Conservation (phyloP, 2,888 invertebrate species). For the Drosophila macrospina region DNA sequence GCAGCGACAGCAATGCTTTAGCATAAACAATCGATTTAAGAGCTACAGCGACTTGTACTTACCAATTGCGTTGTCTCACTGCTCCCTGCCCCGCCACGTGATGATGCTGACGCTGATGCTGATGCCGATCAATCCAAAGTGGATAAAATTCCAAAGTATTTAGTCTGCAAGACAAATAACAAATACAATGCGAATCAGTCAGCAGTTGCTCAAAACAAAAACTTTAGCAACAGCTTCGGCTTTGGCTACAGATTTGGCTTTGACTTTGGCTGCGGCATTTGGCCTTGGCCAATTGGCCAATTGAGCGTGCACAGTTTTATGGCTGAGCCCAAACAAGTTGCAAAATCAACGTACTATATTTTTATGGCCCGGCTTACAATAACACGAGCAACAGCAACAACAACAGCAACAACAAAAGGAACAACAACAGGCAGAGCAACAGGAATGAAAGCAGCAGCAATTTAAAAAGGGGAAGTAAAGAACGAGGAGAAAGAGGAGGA, state of each 20-base stretch:
- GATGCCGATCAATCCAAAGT: constrained; percentile 45
- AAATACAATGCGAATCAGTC: constrained; percentile 22
- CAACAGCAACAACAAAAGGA: background rate
- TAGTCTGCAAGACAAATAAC: constrained; percentile 48
- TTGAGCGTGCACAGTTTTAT: constrained; percentile 36
- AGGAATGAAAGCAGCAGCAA: background rate
- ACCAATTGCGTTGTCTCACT: constrained; percentile 35
- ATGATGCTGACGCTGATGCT: no score
- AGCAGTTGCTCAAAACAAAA: constrained; percentile 3
- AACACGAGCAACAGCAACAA: constrained; percentile 9
- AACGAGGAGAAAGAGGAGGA: constrained; percentile 1
- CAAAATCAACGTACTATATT: constrained; percentile 28
- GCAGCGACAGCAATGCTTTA: constrained; percentile 9
- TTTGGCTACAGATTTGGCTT: background rate
- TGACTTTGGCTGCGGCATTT: no score
- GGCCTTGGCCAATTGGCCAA: constrained; percentile 34
- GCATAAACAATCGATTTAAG: constrained; percentile 35
- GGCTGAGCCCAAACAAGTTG: constrained; percentile 28
- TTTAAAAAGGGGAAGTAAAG: background rate
- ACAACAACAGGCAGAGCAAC: no score
- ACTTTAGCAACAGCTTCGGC: background rate
- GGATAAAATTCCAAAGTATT: constrained; percentile 54
- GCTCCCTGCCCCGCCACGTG: constrained; percentile 1
- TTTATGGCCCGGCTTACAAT: constrained; percentile 37
- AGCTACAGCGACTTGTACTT: constrained; percentile 18